Evolutionary conservation across 2,888 invertebrate genomes (phyloP).

Genomic region (Malthinus seriepunctatus): DNA sequence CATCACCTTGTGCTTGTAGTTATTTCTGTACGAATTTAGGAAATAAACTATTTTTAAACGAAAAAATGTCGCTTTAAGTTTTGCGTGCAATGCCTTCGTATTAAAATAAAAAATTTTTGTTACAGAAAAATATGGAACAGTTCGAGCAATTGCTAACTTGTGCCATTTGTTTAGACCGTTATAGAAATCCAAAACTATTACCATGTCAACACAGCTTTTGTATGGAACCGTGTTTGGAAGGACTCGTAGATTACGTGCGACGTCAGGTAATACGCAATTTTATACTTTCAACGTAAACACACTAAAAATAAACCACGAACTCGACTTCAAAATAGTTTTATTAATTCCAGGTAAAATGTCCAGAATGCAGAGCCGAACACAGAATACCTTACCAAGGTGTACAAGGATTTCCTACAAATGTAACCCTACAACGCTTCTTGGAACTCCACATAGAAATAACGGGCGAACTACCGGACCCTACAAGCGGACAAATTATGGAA

Average conservation of each 20-base stretch:
- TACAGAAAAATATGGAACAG: conserved; percentile 74
- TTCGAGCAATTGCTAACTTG: conserved; percentile 97
- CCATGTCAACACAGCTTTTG: conserved; percentile 99
- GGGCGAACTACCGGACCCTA: conserved; percentile 88
- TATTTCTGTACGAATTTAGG: background rate
- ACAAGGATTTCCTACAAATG: conserved; percentile 94
- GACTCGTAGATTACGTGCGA: conserved; percentile 91
- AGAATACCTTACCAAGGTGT: conserved; percentile 94
- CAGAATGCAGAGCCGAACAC: conserved; percentile 97
- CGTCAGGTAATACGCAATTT: conserved; percentile 69
- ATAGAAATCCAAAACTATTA: conserved; percentile 94
- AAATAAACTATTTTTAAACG: conserved; percentile 1
- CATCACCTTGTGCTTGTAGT: background rate
- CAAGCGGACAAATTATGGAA: conserved; percentile 90
- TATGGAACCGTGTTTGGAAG: conserved; percentile 98
- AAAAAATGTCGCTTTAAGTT: background rate
- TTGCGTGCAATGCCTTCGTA: background rate
- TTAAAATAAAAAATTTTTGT: conserved; percentile 2
- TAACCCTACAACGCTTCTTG: conserved; percentile 91
- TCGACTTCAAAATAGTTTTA: background rate
- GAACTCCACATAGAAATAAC: conserved; percentile 93
- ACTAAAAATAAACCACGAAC: conserved; percentile 12
- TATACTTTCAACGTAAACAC: conserved; percentile 19
- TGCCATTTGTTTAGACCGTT: conserved; percentile 97
- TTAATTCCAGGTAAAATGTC: conserved; percentile 83